Evolutionary conservation across 2,888 invertebrate genomes (phyloP).

Genomic region (Acanthococcus lagerstroemiae): DNA sequence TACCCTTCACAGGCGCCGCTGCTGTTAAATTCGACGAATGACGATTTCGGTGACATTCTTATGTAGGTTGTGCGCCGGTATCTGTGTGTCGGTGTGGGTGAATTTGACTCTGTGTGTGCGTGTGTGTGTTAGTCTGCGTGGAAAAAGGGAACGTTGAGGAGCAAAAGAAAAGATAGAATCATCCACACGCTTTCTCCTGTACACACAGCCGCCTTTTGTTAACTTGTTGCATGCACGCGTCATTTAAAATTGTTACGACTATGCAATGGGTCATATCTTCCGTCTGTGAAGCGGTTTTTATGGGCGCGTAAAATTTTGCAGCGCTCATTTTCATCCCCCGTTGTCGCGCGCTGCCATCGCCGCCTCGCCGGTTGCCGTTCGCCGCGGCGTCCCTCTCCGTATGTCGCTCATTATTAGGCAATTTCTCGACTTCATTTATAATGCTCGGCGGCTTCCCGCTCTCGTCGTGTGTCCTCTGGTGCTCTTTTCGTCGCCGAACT

Average conservation of each 20-base stretch:
- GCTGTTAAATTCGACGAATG: too few species aligned
- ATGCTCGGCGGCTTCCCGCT: background rate
- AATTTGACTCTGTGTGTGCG: too few species aligned
- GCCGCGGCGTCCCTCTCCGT: background rate
- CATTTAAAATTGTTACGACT: slow-evolving; percentile 30
- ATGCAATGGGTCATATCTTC: slow-evolving; percentile 28
- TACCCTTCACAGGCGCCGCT: too few species aligned
- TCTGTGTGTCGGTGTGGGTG: too few species aligned
- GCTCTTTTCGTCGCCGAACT: too few species aligned
- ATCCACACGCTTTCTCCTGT: too few species aligned
- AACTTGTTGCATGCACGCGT: slow-evolving; percentile 27
- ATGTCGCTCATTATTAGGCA: slow-evolving; percentile 19
- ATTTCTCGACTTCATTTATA: slow-evolving; percentile 23
- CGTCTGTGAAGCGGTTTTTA: slow-evolving; percentile 23
- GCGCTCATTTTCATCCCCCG: slow-evolving; percentile 12
- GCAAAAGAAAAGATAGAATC: too few species aligned
- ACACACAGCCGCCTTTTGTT: slow-evolving; percentile 7
- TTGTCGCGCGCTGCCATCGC: background rate
- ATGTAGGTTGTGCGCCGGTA: too few species aligned
- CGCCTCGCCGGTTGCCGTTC: background rate
- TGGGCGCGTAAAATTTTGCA: slow-evolving; percentile 30
- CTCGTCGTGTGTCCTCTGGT: background rate
- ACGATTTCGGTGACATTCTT: too few species aligned
- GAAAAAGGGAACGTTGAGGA: too few species aligned
- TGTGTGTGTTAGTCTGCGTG: too few species aligned